phyloP scores from a whole-genome alignment of 2,888 invertebrate species.

The Odiellus spinosus region DNA sequence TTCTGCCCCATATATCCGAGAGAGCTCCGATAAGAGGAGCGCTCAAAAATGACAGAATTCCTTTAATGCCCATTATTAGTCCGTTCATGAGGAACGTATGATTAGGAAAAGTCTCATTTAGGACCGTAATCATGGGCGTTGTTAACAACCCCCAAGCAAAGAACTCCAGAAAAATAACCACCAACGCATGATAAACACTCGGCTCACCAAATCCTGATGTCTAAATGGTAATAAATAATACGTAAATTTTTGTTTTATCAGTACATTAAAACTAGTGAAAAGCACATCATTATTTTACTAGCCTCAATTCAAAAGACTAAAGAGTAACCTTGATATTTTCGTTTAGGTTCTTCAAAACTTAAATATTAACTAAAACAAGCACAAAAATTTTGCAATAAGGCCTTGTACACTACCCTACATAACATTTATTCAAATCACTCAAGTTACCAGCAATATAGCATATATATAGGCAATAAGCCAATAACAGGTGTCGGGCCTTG shows the following conservation, averaged over 20 bases:
- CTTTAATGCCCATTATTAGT: conserved; percentile 95
- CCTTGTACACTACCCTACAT: too few relatives aligned
- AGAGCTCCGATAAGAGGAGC: conserved; percentile 94
- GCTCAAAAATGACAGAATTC: conserved; percentile 88
- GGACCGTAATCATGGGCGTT: conserved; percentile 83
- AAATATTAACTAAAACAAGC: neutral
- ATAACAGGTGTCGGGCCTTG: neutral
- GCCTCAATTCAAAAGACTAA: too few relatives aligned
- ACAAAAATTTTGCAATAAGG: neutral
- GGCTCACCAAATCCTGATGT: conserved; percentile 58
- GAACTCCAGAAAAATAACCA: conserved; percentile 98
- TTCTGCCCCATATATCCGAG: conserved; percentile 96
- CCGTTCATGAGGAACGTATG: conserved; percentile 99
- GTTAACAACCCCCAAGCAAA: conserved; percentile 99
- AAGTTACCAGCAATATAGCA: too few relatives aligned
- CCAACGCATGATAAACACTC: conserved; percentile 92
- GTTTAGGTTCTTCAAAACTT: too few relatives aligned
- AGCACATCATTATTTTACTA: too few relatives aligned
- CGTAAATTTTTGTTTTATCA: neutral
- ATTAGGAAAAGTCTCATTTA: conserved; percentile 94
- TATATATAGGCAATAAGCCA: too few relatives aligned
- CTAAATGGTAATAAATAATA: conserved; percentile 12
- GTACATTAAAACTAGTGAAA: neutral
- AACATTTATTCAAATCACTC: too few relatives aligned
- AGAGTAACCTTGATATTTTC: too few relatives aligned